These are phyloP conservation scores for Prionailurus bengalensis DNA, from an alignment of 2,113 vertebrate genomes.

Conservation along the genomic window DNA sequence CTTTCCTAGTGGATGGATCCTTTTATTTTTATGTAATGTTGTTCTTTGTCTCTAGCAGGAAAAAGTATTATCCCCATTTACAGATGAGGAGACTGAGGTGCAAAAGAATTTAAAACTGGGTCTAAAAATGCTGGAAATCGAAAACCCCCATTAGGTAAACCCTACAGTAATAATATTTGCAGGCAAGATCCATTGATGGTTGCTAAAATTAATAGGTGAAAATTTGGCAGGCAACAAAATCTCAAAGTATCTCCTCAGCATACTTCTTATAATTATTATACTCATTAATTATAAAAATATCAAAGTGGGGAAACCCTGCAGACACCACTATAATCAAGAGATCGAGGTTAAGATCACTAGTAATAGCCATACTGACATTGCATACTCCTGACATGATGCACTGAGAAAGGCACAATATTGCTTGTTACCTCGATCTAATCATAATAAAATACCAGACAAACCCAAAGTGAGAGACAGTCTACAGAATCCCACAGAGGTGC, in stretches of 20 bases:
- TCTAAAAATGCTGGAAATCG: neutral
- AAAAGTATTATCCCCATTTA: neutral
- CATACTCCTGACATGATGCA: neutral
- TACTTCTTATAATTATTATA: neutral
- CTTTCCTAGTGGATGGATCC: neutral
- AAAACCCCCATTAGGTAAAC: neutral
- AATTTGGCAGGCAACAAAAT: neutral
- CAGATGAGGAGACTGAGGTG: neutral
- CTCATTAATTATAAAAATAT: neutral
- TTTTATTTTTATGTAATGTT: neutral
- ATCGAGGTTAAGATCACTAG: neutral
- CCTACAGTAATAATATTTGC: neutral
- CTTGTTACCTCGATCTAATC: neutral
- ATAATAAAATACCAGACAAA: conserved; percentile 20
- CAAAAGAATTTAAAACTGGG: conserved; percentile 6
- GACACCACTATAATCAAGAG: neutral
- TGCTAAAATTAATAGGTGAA: neutral
- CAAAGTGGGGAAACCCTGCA: neutral
- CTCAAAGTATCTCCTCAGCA: neutral
- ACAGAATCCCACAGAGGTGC: neutral
- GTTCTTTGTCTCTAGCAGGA: neutral
- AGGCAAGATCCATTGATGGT: neutral
- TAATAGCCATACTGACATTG: neutral
- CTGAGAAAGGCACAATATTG: neutral
- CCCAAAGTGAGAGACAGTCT: neutral